Percentiles rank a stretch among this genome's conserved stretches.
Conservation (phyloP, 2,797 vertebrate genomes). For the Darevskia nairensis region DNA sequence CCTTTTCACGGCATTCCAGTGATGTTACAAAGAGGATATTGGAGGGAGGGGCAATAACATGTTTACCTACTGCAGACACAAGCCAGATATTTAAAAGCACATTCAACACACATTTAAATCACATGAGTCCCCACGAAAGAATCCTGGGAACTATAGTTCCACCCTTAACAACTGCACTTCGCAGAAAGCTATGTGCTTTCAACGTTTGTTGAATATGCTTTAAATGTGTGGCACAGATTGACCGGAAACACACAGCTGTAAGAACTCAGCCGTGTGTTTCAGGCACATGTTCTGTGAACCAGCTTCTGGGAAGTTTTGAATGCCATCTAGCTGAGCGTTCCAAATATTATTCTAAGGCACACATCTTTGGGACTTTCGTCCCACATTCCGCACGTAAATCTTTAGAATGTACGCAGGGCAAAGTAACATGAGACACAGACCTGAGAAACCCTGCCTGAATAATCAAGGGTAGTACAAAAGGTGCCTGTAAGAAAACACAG, state of each 20-base stretch:
- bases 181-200: no score
- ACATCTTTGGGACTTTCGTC: neutral
- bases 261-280: neutral
- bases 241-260: neutral
- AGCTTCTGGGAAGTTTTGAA: neutral
- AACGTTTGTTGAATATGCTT: no score
- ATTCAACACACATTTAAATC: no score
- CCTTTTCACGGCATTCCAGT: neutral
- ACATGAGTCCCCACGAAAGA: no score
- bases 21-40: neutral
- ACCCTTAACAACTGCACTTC: no score
- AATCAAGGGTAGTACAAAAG: neutral
- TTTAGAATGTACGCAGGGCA: neutral
- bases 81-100: no score
- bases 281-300: neutral
- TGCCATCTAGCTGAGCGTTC: neutral
- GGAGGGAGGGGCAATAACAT: neutral
- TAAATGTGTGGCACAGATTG: no score
- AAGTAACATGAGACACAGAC: neutral
- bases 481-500: no score
- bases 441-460: conserved; percentile 7
- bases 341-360: neutral
- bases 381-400: neutral
- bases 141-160: neutral
- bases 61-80: neutral